A percentile compares a stretch with the other conserved stretches of the same genome.
Evolutionary conservation across 2,888 invertebrate genomes (phyloP).

Genomic region (Nomada hirtipes): DNA sequence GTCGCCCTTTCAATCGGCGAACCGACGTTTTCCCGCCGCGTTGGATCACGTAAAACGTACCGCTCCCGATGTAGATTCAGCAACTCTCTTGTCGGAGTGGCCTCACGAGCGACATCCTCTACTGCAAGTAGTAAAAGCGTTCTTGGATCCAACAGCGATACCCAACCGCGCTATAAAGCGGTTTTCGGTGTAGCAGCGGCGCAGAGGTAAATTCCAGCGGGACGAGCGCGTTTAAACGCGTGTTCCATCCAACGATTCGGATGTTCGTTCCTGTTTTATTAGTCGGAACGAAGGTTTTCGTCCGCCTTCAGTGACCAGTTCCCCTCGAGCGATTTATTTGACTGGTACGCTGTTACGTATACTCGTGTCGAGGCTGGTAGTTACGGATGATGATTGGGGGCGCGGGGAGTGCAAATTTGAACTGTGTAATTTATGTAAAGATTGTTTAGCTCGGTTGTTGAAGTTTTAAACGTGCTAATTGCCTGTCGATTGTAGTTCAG

Average conservation of each 20-base stretch:
- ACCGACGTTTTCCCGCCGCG: background rate
- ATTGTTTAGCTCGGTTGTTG: no score
- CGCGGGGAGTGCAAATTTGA: no score
- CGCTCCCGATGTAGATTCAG: background rate
- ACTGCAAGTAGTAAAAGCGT: conserved; percentile 48
- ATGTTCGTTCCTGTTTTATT: background rate
- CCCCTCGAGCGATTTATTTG: background rate
- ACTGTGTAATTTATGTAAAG: no score
- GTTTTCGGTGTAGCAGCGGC: conserved; percentile 28
- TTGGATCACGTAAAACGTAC: no score
- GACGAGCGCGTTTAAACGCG: conserved; percentile 4
- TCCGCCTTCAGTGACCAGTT: background rate
- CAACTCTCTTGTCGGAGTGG: background rate
- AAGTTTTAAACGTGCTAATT: no score
- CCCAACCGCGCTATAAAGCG: conserved; percentile 34
- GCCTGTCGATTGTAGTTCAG: no score
- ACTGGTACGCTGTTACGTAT: no score
- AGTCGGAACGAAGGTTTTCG: background rate
- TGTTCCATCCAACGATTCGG: background rate
- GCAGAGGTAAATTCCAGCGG: conserved; percentile 19
- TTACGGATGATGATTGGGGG: no score
- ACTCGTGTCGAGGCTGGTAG: no score
- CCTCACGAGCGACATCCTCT: conserved; percentile 9
- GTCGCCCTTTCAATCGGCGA: conserved; percentile 44
- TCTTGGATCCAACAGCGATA: conserved; percentile 31